phyloP scores from a whole-genome alignment of 2,888 invertebrate genomes.

The Zeuzera pyrina region DNA sequence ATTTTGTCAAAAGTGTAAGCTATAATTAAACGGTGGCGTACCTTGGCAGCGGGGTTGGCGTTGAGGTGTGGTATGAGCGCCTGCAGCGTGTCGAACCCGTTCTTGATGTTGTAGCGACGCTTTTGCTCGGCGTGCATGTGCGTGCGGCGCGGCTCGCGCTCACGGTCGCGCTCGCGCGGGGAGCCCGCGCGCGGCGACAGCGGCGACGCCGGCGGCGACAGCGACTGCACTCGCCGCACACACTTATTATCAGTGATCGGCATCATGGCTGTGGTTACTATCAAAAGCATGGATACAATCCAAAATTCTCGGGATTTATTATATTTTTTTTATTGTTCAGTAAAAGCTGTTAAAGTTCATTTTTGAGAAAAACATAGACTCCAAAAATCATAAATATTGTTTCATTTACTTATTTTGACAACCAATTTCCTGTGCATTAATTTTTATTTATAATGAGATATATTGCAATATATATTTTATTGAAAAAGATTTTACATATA shows the following conservation, averaged over 20 bases:
- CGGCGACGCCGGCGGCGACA: constrained; percentile 75
- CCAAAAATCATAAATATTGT: too few species aligned
- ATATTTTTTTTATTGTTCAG: too few species aligned
- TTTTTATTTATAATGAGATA: too few species aligned
- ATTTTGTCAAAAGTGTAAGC: not conserved
- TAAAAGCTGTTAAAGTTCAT: too few species aligned
- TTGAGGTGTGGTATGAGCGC: constrained; percentile 92
- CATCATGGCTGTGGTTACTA: too few species aligned
- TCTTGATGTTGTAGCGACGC: constrained; percentile 95
- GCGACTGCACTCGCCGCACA: constrained; percentile 1
- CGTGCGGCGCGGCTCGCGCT: constrained; percentile 85
- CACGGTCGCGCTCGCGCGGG: constrained; percentile 79
- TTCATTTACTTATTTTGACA: too few species aligned
- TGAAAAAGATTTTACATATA: too few species aligned
- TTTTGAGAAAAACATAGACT: too few species aligned
- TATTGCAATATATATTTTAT: too few species aligned
- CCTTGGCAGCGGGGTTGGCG: constrained; percentile 92
- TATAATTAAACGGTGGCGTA: constrained; percentile 25
- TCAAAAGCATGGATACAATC: too few species aligned
- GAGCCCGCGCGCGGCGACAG: constrained; percentile 53
- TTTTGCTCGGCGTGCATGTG: constrained; percentile 98
- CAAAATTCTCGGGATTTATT: too few species aligned
- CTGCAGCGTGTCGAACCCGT: constrained; percentile 95
- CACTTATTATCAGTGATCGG: not conserved
- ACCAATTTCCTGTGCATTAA: too few species aligned